phyloP scores from a whole-genome alignment of 2,888 invertebrate genomes.

The Drosophila peninsularis region DNA sequence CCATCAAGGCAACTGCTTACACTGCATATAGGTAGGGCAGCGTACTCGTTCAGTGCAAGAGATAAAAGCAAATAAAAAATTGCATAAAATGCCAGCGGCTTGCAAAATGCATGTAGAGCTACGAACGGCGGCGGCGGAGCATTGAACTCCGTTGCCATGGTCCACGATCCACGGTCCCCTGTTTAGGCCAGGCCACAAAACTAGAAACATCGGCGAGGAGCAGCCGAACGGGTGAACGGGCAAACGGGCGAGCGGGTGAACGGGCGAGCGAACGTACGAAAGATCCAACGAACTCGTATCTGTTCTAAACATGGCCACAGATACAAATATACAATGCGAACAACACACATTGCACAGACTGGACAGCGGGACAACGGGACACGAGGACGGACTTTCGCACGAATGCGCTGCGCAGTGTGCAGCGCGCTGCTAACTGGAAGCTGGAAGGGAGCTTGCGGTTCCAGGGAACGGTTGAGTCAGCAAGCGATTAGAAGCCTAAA shows the following conservation, averaged over 20 bases:
- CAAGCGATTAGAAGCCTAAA: constrained; percentile 79
- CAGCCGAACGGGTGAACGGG: not conserved
- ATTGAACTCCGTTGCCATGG: constrained; percentile 59
- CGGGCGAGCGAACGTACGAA: constrained; percentile 42
- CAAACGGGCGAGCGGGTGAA: not conserved
- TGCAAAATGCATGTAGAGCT: constrained; percentile 67
- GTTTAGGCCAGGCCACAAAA: constrained; percentile 55
- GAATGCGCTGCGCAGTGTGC: constrained; percentile 57
- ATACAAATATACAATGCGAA: constrained; percentile 67
- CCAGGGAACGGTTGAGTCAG: constrained; percentile 66
- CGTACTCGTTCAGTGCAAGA: constrained; percentile 60
- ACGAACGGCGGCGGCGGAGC: constrained; percentile 58
- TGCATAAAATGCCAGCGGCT: constrained; percentile 77
- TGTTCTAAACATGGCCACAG: constrained; percentile 66
- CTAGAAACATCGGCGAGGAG: constrained; percentile 49
- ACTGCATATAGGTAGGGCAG: constrained; percentile 50
- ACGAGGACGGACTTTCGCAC: constrained; percentile 77
- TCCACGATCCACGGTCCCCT: constrained; percentile 40
- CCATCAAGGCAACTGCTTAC: constrained; percentile 8
- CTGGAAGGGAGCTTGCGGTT: constrained; percentile 5
- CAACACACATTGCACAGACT: constrained; percentile 46
- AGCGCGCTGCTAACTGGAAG: constrained; percentile 18
- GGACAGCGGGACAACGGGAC: constrained; percentile 29
- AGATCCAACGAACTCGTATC: constrained; percentile 54
- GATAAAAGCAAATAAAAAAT: constrained; percentile 77